phyloP scores from a whole-genome alignment of 2,113 vertebrate species.

The Pongo pygmaeus region DNA sequence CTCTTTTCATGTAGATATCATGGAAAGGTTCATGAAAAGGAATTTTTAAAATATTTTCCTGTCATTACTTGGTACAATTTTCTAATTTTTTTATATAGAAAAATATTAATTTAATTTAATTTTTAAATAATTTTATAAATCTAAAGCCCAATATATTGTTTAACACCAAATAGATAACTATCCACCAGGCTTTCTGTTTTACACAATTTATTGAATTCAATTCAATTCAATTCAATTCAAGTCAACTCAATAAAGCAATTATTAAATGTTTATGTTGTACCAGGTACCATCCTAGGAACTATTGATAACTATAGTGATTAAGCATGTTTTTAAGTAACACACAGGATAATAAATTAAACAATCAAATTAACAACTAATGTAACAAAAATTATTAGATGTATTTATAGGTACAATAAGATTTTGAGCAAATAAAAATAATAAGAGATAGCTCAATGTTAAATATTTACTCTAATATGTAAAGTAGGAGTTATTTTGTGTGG shows the following conservation, averaged over 20 bases:
- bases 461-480: not conserved
- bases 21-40: not conserved
- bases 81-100: not conserved
- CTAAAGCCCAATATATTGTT: not conserved
- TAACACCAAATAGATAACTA: not conserved
- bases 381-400: not conserved
- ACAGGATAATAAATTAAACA: not conserved
- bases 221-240: not conserved
- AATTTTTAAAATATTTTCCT: not conserved
- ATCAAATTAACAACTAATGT: not conserved
- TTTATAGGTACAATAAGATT: not conserved
- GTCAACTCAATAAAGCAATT: not conserved
- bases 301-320: not conserved
- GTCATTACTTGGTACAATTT: not conserved
- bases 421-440: not conserved
- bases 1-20: not conserved
- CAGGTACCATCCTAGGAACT: not conserved
- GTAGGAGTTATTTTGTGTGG: not conserved
- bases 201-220: not conserved
- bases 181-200: not conserved
- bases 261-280: not conserved
- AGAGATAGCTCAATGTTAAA: not conserved
- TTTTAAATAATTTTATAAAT: not conserved
- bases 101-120: not conserved
- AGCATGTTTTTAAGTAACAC: not conserved